These are phyloP conservation scores for Callorhinus ursinus DNA, from an alignment of 2,113 vertebrate species.

Conservation along the genomic window DNA sequence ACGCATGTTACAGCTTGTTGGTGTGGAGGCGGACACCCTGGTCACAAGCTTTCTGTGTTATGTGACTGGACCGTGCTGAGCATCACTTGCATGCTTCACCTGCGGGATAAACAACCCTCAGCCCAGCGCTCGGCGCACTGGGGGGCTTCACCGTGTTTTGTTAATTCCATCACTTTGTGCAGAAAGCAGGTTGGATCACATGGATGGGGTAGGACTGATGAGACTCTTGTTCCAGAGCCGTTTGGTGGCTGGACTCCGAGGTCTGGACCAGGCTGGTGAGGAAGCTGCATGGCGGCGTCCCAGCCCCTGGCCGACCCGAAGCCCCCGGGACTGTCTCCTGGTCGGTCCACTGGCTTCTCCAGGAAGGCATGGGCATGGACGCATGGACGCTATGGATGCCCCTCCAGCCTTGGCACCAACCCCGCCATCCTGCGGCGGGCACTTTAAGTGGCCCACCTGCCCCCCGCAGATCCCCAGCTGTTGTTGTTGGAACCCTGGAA, in stretches of 20 bases:
- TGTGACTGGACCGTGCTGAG: not conserved
- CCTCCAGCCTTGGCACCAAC: not conserved
- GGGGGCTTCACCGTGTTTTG: not conserved
- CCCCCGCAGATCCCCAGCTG: not conserved
- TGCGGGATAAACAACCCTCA: accelerated
- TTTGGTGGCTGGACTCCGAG: not conserved
- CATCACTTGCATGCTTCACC: too few species aligned
- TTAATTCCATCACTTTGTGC: not conserved
- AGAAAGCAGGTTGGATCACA: not conserved
- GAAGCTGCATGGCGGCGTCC: accelerated
- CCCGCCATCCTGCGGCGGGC: not conserved
- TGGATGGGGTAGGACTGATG: not conserved
- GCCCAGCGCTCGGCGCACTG: not conserved
- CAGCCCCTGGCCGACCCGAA: not conserved
- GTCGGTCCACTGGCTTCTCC: not conserved
- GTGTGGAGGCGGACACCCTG: accelerated
- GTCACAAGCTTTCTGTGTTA: too few species aligned
- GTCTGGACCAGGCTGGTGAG: not conserved
- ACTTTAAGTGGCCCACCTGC: not conserved
- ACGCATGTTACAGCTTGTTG: accelerated
- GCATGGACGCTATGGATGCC: not conserved
- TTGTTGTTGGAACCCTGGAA: too few species aligned
- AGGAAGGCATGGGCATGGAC: not conserved
- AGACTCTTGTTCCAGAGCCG: not conserved
- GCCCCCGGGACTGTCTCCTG: not conserved